Base-by-base conservation (phyloP, 1,140 invertebrate species). In the Proctacanthus coquilletti region DNA sequence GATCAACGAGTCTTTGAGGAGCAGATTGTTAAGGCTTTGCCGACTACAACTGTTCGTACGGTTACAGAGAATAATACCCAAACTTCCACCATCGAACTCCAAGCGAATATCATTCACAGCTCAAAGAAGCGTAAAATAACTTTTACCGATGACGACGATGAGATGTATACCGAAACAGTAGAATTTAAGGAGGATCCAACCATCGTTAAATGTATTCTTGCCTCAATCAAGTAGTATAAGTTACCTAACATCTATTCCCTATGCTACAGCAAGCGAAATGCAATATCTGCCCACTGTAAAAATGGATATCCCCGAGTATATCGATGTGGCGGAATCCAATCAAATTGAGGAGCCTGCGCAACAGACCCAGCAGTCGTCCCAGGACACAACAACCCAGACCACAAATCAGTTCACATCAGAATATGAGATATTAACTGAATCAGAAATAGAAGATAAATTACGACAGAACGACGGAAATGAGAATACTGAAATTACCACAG, bases 281-380 rank as follows among this genome's bases (percentile, higher is more conserved):
- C 51, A 56, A 14, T 56, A 58, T 38, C 37, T 58, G 34, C 51
- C 56, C 6, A 36, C 55, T 21, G 52, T 57, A 4, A 57, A 57
- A 45, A 57, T 57, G 55, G 55, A 57, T 39, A 57, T 57, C 43
- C 55, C 54, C 29, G 53, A 56, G 29, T 58, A 58, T 39, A 58
- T 58, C 23, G 55, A 58, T 23, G 55, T 58, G 10, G 52, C 58
- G 13, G 55, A 58, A 42, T 34, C 36, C 6, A 36, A 40, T 6
- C 55, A 52, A 0, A 21, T 58, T 18, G 47, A 50, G 34, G 55
- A 57, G 15, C 51, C 46, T 1, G 48, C 51, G 23, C 32, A 34
- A 13, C 53, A 55, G 37, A 53, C 50, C 18, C 51, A 53, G 14
- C 55, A 58, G 45, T 52, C 56, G 39, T 27, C 23, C 8, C 23